Percentiles rank a stretch among this genome's conserved stretches.
phyloP scores from a whole-genome alignment of 1,140 invertebrate species.

The Saccostrea cuccullata region DNA sequence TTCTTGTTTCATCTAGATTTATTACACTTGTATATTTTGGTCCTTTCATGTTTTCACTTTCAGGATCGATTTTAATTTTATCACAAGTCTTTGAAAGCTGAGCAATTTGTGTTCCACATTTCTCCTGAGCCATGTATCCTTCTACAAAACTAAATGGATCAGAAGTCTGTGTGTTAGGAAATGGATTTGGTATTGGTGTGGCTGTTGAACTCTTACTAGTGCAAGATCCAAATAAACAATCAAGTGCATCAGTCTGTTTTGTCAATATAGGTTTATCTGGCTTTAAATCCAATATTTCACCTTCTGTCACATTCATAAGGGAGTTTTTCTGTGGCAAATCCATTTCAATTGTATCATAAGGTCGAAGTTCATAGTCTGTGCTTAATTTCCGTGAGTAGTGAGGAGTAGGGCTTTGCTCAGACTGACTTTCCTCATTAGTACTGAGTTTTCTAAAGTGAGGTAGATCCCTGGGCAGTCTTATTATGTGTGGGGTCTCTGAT shows the following conservation, averaged over 20 bases:
- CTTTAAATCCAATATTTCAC: neutral
- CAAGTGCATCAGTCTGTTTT: neutral
- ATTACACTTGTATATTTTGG: slow-evolving; percentile 4
- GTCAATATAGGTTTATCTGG: neutral
- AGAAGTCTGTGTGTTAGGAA: neutral
- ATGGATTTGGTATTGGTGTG: neutral
- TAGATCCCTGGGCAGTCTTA: neutral
- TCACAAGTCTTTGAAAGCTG: neutral
- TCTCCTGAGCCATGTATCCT: slow-evolving; percentile 10
- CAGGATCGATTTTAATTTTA: neutral
- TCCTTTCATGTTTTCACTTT: neutral
- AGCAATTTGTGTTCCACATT: neutral
- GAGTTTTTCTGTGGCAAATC: neutral
- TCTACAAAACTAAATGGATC: slow-evolving; percentile 28
- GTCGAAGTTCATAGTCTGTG: neutral
- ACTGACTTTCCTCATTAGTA: neutral
- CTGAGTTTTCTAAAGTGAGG: neutral
- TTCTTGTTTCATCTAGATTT: neutral
- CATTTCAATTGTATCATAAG: neutral
- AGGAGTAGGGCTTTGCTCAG: neutral
- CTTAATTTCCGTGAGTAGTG: neutral
- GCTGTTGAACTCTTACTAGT: neutral
- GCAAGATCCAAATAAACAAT: neutral
- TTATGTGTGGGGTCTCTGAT: neutral
- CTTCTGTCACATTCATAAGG: neutral